Evolutionary conservation across 2,113 vertebrate genomes (phyloP).

Genomic region (Sebastes schlegelii): DNA sequence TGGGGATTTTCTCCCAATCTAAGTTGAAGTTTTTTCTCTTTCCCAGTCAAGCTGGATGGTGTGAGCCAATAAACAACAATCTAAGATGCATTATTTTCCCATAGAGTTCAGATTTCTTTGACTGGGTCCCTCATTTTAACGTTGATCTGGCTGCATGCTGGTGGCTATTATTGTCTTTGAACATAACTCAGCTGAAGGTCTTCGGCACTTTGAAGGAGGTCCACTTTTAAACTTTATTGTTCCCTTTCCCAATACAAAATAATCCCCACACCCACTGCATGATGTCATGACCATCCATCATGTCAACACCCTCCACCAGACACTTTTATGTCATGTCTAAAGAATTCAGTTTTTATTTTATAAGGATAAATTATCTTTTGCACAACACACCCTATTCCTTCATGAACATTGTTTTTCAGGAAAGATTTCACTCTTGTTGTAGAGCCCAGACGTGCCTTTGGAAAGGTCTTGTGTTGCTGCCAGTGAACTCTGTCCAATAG

Average conservation of each 20-base stretch:
- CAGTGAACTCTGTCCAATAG: conserved; percentile 5
- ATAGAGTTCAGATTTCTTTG: conserved; percentile 24
- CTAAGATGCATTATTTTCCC: conserved; percentile 18
- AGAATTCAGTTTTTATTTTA: conserved; percentile 19
- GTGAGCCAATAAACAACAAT: conserved; percentile 41
- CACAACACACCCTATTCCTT: too few relatives aligned
- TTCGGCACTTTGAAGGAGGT: conserved; percentile 3
- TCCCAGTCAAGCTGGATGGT: background rate
- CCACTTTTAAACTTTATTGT: conserved; percentile 23
- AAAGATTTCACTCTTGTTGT: too few relatives aligned
- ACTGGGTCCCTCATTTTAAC: background rate
- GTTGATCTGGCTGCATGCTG: conserved; percentile 31
- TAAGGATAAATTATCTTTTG: conserved; percentile 16
- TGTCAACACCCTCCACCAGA: conserved; percentile 6
- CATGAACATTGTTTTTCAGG: too few relatives aligned
- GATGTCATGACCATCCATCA: conserved; percentile 12
- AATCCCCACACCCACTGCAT: background rate
- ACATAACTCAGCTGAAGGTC: conserved; percentile 34
- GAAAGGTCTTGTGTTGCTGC: background rate
- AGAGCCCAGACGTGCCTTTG: conserved; percentile 1
- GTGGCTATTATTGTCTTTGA: conserved; percentile 14
- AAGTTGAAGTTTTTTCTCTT: background rate
- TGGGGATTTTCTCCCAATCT: conserved; percentile 13
- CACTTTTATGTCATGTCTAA: conserved; percentile 28
- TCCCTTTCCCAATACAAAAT: conserved; percentile 1